Percentiles rank a stretch among this genome's conserved stretches.
Evolutionary conservation across 1,140 invertebrate genomes (phyloP).

Genomic region (Cyclargus thomasi): DNA sequence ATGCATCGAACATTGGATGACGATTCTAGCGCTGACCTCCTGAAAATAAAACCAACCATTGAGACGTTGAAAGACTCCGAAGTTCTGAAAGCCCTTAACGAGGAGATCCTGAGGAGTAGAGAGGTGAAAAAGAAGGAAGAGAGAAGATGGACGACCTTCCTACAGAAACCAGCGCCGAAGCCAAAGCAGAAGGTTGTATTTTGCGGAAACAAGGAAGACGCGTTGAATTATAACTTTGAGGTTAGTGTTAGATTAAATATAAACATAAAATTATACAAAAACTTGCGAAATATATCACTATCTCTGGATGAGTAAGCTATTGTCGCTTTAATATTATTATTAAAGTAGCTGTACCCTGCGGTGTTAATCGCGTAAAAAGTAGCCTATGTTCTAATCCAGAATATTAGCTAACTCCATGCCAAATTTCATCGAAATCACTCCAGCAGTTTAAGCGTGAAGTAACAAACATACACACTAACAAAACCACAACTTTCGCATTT

Average conservation of each 20-base stretch:
- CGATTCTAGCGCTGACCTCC: slow-evolving; percentile 78
- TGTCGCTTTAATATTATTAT: no score
- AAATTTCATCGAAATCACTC: no score
- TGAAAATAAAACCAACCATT: slow-evolving; percentile 79
- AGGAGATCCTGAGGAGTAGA: slow-evolving; percentile 65
- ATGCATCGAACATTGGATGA: slow-evolving; percentile 46
- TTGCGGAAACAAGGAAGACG: slow-evolving; percentile 31
- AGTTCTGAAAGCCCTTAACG: slow-evolving; percentile 80
- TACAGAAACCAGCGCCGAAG: slow-evolving; percentile 81
- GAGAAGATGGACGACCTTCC: slow-evolving; percentile 81
- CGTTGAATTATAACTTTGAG: slow-evolving; percentile 27
- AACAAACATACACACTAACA: no score
- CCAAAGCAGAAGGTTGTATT: slow-evolving; percentile 71
- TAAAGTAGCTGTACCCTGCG: no score
- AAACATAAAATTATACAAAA: no score
- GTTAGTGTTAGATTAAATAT: slow-evolving; percentile 25
- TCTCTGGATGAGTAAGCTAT: no score
- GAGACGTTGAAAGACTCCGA: slow-evolving; percentile 81
- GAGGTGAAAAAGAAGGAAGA: slow-evolving; percentile 74
- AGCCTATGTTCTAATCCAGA: no score
- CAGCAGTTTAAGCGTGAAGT: no score
- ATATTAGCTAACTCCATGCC: no score
- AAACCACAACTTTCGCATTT: no score
- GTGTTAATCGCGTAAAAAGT: no score
- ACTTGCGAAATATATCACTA: no score